Evolutionary conservation across 2,797 vertebrate genomes (phyloP), one percentile per base, ranked within the genome.

Genomic region (Sparidentex hasta): DNA sequence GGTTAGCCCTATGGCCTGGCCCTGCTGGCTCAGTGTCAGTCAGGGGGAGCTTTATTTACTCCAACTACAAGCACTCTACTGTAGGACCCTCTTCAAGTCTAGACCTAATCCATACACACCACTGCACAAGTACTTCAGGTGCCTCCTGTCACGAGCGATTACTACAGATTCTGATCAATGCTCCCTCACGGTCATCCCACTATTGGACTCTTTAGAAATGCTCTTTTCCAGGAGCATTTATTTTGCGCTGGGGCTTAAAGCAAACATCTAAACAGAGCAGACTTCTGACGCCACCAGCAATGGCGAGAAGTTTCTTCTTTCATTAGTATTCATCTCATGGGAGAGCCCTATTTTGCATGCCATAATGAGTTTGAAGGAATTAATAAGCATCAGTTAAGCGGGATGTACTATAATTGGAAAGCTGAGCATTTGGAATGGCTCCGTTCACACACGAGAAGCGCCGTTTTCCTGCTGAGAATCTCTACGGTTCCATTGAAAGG

Each of bases 351-450:
- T 92, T 95, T 95, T 95, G 92, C 93, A 94, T 95, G 85, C 81
- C 87, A 91, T 95, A 94, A 95, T 95, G 93, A 95, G 93, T 94
- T 93, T 92, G 90, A 94, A 89, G 88, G 92, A 93, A 94, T 95
- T 94, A 95, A 94, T 94, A 94, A 95, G 92, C 92, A 94, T 94
- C 93, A 94, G 93, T 94, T 95, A 93, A 94, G 90, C 83, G 64
- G 91, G 87, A 90, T 93, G 91, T 93, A 76, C 90, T 93, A 93
- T 94, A 94, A 95, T 93, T 95, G 92, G 90, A 94, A 91, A 90
- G 74, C 87, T 81, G 88, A 88, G 80, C 82, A 21, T 90, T 87
- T 84, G 82, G 86, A 93, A 90, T 82, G 79, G 76, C 57, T 86
- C 76, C 59, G 87, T 92, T 90, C 85, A 86, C 90, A 92, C 72